Percentiles rank a stretch among this genome's conserved stretches.
Conservation (phyloP, 2,113 vertebrate species). For the Aspiorhynchus laticeps region DNA sequence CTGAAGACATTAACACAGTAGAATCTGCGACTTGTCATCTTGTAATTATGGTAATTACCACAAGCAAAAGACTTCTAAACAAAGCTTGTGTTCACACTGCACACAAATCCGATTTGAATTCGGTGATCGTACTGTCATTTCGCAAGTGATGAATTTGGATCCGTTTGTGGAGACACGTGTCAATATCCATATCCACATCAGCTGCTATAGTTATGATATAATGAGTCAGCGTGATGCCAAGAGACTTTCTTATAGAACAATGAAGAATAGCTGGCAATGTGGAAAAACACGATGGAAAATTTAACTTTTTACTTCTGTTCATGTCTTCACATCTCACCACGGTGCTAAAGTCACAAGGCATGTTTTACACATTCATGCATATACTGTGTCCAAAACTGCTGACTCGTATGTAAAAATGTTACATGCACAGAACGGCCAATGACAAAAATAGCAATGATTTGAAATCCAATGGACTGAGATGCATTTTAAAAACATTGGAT, state of each 20-base stretch:
- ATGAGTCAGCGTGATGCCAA: neutral
- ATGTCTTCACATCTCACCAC: neutral
- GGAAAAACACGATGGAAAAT: neutral
- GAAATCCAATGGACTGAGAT: neutral
- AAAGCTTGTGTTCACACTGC: slow-evolving; percentile 8
- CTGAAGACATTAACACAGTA: neutral
- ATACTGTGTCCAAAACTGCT: neutral
- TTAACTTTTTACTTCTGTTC: neutral
- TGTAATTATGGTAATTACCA: slow-evolving; percentile 2
- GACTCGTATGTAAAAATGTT: neutral
- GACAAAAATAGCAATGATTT: neutral
- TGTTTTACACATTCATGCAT: neutral
- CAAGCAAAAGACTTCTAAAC: neutral
- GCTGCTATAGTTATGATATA: neutral
- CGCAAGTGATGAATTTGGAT: neutral
- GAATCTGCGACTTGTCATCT: neutral
- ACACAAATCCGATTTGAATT: slow-evolving; percentile 8
- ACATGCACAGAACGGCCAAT: neutral
- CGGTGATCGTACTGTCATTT: neutral
- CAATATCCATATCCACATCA: neutral
- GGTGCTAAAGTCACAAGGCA: neutral
- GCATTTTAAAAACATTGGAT: neutral
- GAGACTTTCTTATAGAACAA: neutral
- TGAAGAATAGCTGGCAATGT: neutral
- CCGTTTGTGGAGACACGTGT: neutral